A percentile compares a stretch with the other conserved stretches of the same genome.
Conservation (phyloP, 2,888 invertebrate genomes). For the Meloe dianella region DNA sequence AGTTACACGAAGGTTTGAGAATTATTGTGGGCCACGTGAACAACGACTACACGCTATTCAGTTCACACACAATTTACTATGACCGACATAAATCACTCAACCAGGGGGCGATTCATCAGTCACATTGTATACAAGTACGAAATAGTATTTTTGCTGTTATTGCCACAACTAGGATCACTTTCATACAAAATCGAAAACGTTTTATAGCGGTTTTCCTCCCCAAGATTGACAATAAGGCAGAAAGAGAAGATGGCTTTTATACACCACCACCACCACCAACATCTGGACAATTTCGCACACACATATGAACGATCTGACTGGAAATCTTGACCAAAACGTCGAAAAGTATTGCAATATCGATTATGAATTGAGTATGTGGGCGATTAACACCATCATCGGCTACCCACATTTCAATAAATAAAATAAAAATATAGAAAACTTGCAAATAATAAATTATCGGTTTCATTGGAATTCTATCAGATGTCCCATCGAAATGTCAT, state of each 20-base stretch:
- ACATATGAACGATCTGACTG: conserved; percentile 6
- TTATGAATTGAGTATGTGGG: not conserved
- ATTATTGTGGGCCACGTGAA: conserved; percentile 51
- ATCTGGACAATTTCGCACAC: conserved; percentile 45
- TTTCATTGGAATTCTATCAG: not conserved
- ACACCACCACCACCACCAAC: conserved; percentile 45
- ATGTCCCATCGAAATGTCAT: not conserved
- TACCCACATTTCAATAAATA: not conserved
- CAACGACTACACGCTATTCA: conserved; percentile 50
- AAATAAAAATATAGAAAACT: not conserved
- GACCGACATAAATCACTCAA: conserved; percentile 61
- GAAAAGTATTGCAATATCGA: not conserved
- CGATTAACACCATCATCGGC: not conserved
- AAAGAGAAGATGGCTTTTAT: conserved; percentile 65
- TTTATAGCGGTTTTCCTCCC: conserved; percentile 60
- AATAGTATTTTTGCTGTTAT: not conserved
- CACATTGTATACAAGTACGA: conserved; percentile 52
- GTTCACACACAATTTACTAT: conserved; percentile 60
- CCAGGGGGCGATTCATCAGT: conserved; percentile 60
- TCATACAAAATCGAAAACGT: conserved; percentile 59
- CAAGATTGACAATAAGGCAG: conserved; percentile 66
- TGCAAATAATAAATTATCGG: too few relatives aligned
- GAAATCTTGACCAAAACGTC: not conserved
- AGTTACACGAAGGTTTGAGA: conserved; percentile 39
- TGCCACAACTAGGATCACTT: conserved; percentile 22